These are phyloP conservation scores for Mycogona germanica DNA, from an alignment of 2,888 invertebrate species.

Conservation along the genomic window DNA sequence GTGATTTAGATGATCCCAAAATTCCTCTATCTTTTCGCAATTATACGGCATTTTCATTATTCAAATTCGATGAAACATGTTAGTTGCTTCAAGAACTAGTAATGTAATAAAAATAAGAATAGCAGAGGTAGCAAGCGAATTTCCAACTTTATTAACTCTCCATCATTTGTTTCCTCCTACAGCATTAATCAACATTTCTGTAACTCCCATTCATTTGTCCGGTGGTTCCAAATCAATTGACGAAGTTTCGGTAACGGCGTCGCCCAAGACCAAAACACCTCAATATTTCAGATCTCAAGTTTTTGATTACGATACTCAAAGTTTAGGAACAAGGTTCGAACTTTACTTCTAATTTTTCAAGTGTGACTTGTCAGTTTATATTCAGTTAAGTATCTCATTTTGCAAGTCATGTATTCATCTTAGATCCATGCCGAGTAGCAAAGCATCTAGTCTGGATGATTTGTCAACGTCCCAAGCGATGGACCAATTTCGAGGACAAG, in stretches of 20 bases:
- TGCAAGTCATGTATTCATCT: neutral
- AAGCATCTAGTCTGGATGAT: conserved; percentile 18
- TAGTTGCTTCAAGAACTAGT: too few relatives aligned
- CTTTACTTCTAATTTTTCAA: neutral
- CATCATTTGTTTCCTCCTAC: neutral
- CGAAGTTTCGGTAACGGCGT: neutral
- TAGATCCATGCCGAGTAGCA: conserved; percentile 2
- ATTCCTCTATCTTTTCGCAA: too few relatives aligned
- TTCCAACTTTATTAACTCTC: neutral
- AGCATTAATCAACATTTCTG: neutral
- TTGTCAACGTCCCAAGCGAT: conserved; percentile 3
- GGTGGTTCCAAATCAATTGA: conserved; percentile 1
- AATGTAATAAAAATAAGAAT: neutral
- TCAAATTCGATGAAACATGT: too few relatives aligned
- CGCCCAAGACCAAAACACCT: conserved; percentile 14
- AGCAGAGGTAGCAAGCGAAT: neutral
- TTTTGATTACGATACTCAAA: conserved; percentile 25
- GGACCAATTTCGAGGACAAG: neutral
- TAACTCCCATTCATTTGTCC: neutral
- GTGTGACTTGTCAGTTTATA: too few relatives aligned
- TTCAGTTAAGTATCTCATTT: neutral
- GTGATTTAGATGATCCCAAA: too few relatives aligned
- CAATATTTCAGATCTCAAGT: conserved; percentile 20
- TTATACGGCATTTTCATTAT: neutral
- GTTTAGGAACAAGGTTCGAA: conserved; percentile 23